Base-by-base conservation (phyloP, 2,888 invertebrate genomes). In the Meliscaeva auricollis region DNA sequence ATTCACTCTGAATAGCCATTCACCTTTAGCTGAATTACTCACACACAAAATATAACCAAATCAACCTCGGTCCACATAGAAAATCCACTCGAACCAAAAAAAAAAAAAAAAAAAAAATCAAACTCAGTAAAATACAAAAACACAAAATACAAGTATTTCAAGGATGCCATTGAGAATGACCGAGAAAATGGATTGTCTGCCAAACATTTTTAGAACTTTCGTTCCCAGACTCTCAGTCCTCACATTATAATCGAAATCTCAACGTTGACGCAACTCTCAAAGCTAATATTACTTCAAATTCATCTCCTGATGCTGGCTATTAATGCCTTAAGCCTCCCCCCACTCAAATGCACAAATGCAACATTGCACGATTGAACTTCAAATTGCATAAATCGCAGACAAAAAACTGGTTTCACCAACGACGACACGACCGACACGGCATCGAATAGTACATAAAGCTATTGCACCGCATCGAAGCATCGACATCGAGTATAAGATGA, bases 131-230 rank as follows among this genome's bases (percentile, higher is more conserved):
- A 64, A 64, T 48, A 70, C 26, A 70, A 70, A 64, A 11, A 50
- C 8, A 41, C 8, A 41, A 46, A 64, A 68, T 64, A 13, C 26
- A 64, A 62, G 54, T 68, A 69, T 70, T 70, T 64, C 56, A 83
- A 84, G 79, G 83, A 74, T 78, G 50, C 44, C 83, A 83, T 78
- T 78, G 78, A 83, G 74, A 74, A 58, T 44, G 72, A 70, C 77
- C 72, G 72, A 73, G 77, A 73, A 77, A 82, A 64, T 48, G 46
- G 58, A 77, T 46, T 58, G 66, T 46, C 73, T 56, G 66, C n/a
- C 35, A 58, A 60, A 62, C 20, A 48, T 9, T 73, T 73, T 50
- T 38, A 74, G 80, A 74, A 80, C 44, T 17, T 68, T 80, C 17
- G 9, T 7, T 22, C 15, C 77, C 52, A 62, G 66, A 66, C 66